Evolutionary conservation across 2,888 invertebrate genomes (phyloP), one percentile per base, ranked within the genome.

Genomic region (Gryllus longicercus): DNA sequence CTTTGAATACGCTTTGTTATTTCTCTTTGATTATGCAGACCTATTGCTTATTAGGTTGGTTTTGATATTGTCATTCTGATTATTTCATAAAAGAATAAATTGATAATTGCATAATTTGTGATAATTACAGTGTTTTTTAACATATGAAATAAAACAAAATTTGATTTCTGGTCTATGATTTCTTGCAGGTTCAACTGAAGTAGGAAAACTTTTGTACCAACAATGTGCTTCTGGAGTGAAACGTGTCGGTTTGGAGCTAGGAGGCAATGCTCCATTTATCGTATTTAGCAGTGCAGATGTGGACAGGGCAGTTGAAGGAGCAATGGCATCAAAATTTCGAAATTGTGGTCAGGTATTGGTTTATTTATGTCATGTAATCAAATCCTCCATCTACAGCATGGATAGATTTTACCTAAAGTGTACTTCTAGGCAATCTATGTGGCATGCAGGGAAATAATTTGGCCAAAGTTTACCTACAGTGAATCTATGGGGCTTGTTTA

Each of bases 241-340:
- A 87, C 90, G 95, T 82, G 89, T 98, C 10, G 92, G 94, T n/a
- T 89, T 99, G 82, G 99, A 99, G 87, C 89, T 99, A 79, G 99
- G 99, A 63, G 99, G 99, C 11, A 99, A 99, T 90, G 99, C 99
- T 0, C 98, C 99, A 0, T 98, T 98, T 85, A 96, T 99, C 84
- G 96, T 99, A 11, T 99, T 99, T 85, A 91, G 96, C 81, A 93
- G 94, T 82, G 99, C 99, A 2, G 92, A 99, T 87, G 85, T 99
- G 38, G 93, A 95, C 82, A 89, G 91, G 84, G 98, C 99, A 2
- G 92, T 97, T 1, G 90, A 91, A 79, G 96, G 96, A 50, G 95
- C 96, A 1, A 93, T 99, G 90, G 90, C 92, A 11, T 94, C 96
- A 11, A 99, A 99, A 88, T 99, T 99, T 86, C 91, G 99, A 81